Evolutionary conservation across 2,113 vertebrate species (phyloP), one percentile per base, ranked within the genome.

Genomic region (Sorex fumeus): DNA sequence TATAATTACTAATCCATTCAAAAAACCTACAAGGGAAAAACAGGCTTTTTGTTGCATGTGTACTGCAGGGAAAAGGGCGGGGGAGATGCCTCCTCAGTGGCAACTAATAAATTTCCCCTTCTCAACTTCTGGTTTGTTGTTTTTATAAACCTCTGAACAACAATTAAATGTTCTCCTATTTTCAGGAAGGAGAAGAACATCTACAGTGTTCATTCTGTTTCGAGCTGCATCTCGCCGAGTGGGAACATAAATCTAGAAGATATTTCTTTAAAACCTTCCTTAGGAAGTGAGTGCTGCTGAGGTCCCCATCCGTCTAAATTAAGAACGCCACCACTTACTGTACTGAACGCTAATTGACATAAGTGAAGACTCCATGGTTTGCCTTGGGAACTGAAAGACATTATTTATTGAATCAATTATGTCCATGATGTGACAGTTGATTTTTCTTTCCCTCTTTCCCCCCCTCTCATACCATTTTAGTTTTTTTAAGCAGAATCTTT

Each of bases 321-420:
- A 95, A 95, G 78, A 91, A 3, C 2, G 40, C 77, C 87, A 50
- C 95, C 94, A 94, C 77, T 93, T 88, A 89, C 70, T 75, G 93
- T 94, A 91, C 8, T 4, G 75, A 89, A 92, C 94, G 19, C 91
- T 96, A 96, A 96, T 18, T 96, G 96, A 93, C 83, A 1, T 25
- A 86, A 91, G 87, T n/a, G 84, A 92, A 91, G 96, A 86, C 70
- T 64, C 69, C 10, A 19, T 95, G 91, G 84, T 86, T 92, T 95
- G 92, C 97, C 96, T 23, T 57, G 95, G 95, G 92, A 97, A 97
- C 92, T 94, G 67, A 47, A 94, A 97, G 95, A 94, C 40, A 40
- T 93, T 93, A 81, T 97, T 97, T 95, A 95, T 79, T 95, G 95
- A 96, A 95, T 96, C 97, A 96, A 94, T 97, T 97, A 95, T 45